A percentile compares a stretch with the other conserved stretches of the same genome.
Conservation (phyloP, 2,113 vertebrate genomes). For the Anarhynchus alexandrinus region DNA sequence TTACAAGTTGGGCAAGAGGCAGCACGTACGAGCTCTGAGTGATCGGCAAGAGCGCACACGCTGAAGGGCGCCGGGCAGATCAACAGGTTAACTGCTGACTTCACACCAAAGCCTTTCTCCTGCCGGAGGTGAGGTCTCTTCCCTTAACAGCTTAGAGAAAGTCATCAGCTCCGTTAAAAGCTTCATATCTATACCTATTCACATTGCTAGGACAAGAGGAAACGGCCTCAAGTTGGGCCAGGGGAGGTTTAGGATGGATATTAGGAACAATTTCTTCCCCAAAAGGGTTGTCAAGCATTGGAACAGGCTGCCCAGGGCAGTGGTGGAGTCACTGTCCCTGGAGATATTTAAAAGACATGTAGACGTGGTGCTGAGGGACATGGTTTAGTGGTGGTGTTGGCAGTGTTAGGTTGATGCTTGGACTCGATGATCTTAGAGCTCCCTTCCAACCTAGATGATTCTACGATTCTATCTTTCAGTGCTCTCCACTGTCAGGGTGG, state of each 20-base stretch:
- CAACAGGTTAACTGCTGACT: neutral
- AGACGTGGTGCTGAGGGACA: neutral
- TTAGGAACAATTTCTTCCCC: neutral
- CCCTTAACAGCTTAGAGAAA: neutral
- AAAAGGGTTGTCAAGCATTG: neutral
- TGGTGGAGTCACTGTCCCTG: neutral
- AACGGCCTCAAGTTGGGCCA: neutral
- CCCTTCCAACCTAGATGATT: neutral
- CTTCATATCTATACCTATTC: fast-evolving
- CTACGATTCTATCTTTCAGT: neutral
- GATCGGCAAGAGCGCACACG: neutral
- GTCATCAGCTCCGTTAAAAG: neutral
- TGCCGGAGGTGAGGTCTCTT: neutral
- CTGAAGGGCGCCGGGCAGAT: neutral
- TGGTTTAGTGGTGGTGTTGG: neutral
- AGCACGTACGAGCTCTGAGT: neutral
- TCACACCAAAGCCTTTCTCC: neutral
- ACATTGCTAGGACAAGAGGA: neutral
- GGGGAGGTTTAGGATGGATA: neutral
- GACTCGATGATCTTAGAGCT: neutral
- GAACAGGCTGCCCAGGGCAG: neutral
- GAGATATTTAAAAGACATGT: neutral
- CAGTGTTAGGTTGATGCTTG: neutral
- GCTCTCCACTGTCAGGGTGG: neutral
- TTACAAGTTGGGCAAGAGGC: neutral